These are phyloP conservation scores for Gambusia yucatana DNA, from an alignment of 2,797 vertebrate species.

Conservation along the genomic window DNA sequence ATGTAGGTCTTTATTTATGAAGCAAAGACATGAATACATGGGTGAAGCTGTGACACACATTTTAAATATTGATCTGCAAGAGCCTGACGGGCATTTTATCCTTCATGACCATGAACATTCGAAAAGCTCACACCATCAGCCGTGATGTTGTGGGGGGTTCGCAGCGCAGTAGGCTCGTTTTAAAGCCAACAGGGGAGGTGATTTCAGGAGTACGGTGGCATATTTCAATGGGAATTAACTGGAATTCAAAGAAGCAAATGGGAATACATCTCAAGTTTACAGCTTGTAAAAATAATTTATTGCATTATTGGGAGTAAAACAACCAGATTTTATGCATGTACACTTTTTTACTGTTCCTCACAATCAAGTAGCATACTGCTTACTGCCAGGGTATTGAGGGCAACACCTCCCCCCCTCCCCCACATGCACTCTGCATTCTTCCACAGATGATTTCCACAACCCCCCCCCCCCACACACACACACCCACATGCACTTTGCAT, in stretches of 20 bases:
- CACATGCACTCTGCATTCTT: not conserved
- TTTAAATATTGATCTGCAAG: conserved; percentile 30
- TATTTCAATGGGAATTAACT: not conserved
- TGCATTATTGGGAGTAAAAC: not conserved
- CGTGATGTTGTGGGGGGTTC: conserved; percentile 22
- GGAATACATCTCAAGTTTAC: not conserved
- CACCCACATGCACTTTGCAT: not conserved
- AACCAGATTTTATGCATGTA: not conserved
- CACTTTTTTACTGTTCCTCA: not conserved
- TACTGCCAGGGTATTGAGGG: not conserved
- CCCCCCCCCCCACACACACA: too few species aligned
- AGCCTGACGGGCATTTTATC: conserved; percentile 18
- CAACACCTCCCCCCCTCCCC: too few species aligned
- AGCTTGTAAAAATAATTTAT: not conserved
- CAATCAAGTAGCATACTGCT: not conserved
- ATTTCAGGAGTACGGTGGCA: conserved; percentile 26
- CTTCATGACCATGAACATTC: conserved; percentile 10
- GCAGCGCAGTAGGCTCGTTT: conserved; percentile 18
- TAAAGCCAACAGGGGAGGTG: conserved; percentile 4
- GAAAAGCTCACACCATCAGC: conserved; percentile 15
- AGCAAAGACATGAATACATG: conserved; percentile 51
- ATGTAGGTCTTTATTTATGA: conserved; percentile 64
- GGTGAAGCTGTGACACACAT: conserved; percentile 13
- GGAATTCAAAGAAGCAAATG: not conserved
- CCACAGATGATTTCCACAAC: conserved; percentile 2